Evolutionary conservation across 2,797 vertebrate genomes (phyloP).

Genomic region (Phrynocephalus forsythii): DNA sequence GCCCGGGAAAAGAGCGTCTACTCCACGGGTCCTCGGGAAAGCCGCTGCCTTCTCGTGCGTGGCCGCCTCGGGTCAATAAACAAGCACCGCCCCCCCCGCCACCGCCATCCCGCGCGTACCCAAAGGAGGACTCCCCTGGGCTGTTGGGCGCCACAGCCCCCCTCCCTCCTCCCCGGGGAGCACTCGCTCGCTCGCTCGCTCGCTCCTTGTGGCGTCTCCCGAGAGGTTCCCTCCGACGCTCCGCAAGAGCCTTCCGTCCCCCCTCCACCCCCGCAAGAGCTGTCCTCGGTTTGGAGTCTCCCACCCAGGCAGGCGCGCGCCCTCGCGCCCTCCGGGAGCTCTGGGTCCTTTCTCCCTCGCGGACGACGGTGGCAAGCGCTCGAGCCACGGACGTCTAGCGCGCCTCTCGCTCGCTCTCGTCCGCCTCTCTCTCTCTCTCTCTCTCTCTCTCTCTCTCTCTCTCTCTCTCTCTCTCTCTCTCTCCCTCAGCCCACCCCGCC

Average conservation of each 20-base stretch:
- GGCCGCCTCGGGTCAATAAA: constrained; percentile 35
- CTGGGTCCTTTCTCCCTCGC: not conserved
- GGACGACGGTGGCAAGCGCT: not conserved
- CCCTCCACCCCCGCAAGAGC: not conserved
- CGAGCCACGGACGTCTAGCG: not conserved
- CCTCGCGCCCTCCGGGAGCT: not conserved
- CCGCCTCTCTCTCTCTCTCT: too few species aligned
- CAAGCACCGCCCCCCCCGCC: too few species aligned
- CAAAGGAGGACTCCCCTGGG: constrained; percentile 29
- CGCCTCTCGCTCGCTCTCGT: not conserved
- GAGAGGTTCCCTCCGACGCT: constrained; percentile 51
- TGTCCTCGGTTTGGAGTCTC: too few species aligned
- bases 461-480: not conserved
- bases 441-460: not conserved
- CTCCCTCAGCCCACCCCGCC: not conserved
- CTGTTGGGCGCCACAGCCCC: constrained; percentile 66
- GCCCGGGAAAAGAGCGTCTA: not conserved
- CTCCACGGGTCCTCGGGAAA: too few species aligned
- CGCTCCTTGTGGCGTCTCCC: constrained; percentile 49
- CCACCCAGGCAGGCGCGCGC: not conserved
- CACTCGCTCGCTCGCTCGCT: constrained; percentile 61
- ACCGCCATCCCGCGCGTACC: not conserved
- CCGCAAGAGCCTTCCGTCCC: not conserved
- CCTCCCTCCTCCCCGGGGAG: constrained; percentile 40
- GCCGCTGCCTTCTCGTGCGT: not conserved